Evolutionary conservation across 53 echinoderm and acorn worm species (phyloP).

Genomic region (Stichopus horrens): DNA sequence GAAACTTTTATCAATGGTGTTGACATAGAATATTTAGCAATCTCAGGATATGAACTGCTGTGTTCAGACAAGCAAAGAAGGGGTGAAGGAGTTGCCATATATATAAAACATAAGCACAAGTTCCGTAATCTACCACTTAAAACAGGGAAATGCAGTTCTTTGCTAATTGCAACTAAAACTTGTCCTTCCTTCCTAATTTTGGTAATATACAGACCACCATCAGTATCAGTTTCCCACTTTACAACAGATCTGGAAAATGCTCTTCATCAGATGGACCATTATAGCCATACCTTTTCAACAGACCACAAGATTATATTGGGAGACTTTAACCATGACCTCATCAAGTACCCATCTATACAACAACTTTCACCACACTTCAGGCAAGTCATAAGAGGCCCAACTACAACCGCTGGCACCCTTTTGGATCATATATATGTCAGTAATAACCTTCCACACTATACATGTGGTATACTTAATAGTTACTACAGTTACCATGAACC

Average conservation of each 20-base stretch:
- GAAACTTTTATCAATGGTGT: not conserved
- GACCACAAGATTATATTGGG: constrained; percentile 20
- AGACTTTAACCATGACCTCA: constrained; percentile 30
- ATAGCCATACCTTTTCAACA: not conserved
- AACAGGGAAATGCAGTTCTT: constrained; percentile 1
- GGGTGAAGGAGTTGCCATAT: constrained; percentile 28
- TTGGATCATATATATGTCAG: not conserved
- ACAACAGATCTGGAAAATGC: not conserved
- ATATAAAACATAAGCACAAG: not conserved
- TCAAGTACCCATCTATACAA: not conserved
- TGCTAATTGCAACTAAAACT: not conserved
- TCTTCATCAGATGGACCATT: constrained; percentile 12
- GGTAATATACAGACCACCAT: constrained; percentile 22
- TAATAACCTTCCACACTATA: not conserved
- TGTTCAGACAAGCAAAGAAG: not conserved
- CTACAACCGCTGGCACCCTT: not conserved
- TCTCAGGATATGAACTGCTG: not conserved
- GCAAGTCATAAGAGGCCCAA: not conserved
- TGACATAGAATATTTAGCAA: not conserved
- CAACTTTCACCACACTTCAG: not conserved
- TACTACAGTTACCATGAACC: constrained; percentile 23
- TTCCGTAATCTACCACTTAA: not conserved
- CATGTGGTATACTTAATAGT: constrained; percentile 14
- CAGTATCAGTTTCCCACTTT: not conserved
- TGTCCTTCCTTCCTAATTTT: constrained; percentile 10